These are phyloP conservation scores for Trachemys scripta DNA, from an alignment of 2,113 vertebrate species.

Conservation along the genomic window DNA sequence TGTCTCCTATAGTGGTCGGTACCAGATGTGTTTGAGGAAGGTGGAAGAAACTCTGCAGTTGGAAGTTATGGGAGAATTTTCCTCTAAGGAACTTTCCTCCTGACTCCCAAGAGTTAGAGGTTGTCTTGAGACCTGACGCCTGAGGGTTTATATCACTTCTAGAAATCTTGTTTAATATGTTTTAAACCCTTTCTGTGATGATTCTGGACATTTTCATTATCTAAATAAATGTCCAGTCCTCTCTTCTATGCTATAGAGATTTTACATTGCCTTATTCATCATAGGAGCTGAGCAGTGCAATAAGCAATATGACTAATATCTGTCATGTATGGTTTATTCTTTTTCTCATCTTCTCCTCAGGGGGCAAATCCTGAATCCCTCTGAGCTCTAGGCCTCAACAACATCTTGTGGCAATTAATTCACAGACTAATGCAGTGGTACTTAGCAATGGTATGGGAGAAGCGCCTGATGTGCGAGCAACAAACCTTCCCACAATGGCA, in stretches of 20 bases:
- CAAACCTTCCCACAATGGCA: too few relatives aligned
- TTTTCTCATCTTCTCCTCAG: neutral
- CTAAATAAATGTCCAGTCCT: neutral
- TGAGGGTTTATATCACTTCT: too few relatives aligned
- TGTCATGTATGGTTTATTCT: neutral
- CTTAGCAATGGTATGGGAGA: too few relatives aligned
- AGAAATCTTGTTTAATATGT: neutral
- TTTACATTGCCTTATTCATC: neutral
- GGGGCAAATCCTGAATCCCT: neutral
- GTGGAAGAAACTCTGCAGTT: neutral
- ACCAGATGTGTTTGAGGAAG: neutral
- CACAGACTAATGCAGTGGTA: too few relatives aligned
- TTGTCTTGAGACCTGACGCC: neutral
- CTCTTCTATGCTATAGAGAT: neutral
- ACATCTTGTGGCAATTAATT: too few relatives aligned
- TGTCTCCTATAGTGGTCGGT: neutral
- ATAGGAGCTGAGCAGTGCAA: neutral
- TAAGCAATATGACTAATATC: neutral
- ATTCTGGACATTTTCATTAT: neutral
- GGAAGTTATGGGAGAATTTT: neutral
- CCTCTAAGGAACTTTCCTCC: neutral
- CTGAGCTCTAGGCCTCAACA: neutral
- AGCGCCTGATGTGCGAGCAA: too few relatives aligned
- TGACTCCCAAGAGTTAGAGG: neutral
- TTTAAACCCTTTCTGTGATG: neutral